These are phyloP conservation scores for Philopedon plagiatum DNA, from an alignment of 2,888 invertebrate genomes.

Conservation along the genomic window DNA sequence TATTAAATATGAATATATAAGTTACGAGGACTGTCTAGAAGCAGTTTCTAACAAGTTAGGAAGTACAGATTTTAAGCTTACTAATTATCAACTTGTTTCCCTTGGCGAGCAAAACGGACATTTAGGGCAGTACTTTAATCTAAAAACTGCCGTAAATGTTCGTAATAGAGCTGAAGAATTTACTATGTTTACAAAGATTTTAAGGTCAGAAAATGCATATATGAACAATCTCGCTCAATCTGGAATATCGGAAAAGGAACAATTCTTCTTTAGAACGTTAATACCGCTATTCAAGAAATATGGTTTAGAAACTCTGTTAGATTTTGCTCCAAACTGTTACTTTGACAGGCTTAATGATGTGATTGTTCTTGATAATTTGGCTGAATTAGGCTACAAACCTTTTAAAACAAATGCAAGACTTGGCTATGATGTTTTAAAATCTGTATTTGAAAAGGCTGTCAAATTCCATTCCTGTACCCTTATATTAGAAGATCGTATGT, in stretches of 20 bases:
- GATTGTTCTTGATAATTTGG: constrained; percentile 66
- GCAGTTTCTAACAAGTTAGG: constrained; percentile 53
- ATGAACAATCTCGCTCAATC: not conserved
- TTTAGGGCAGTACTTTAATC: constrained; percentile 58
- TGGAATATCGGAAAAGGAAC: constrained; percentile 51
- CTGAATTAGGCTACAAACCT: constrained; percentile 38
- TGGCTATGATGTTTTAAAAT: constrained; percentile 52
- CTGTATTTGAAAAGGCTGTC: constrained; percentile 56
- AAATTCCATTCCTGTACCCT: constrained; percentile 61
- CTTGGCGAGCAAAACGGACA: constrained; percentile 57
- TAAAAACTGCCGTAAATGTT: constrained; percentile 27
- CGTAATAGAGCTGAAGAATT: not conserved
- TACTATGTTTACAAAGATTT: constrained; percentile 12
- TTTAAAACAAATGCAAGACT: constrained; percentile 15
- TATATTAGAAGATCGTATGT: constrained; percentile 58
- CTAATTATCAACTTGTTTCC: constrained; percentile 46
- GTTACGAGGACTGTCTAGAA: no score
- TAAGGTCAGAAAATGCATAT: constrained; percentile 1
- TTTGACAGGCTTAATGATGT: constrained; percentile 59
- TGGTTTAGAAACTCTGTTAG: no score
- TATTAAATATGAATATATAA: constrained; percentile 33
- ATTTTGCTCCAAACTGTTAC: no score
- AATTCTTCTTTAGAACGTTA: constrained; percentile 65
- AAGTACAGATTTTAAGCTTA: constrained; percentile 49
- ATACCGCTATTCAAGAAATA: no score